Evolutionary conservation across 2,888 invertebrate genomes (phyloP).

Genomic region (Pollenia griseotomentosa): DNA sequence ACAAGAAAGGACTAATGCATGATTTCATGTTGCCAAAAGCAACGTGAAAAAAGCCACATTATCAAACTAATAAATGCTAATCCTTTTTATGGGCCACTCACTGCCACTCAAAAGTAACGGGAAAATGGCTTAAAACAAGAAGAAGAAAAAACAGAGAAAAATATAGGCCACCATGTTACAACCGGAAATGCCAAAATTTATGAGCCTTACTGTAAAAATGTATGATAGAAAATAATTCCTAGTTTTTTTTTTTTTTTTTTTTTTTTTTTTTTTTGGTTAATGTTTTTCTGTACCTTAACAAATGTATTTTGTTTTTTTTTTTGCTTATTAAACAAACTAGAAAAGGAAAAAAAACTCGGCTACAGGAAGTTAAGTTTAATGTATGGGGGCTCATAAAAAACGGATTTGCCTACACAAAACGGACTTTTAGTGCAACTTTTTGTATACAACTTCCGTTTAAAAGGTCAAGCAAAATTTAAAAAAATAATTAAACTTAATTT

Average conservation of each 20-base stretch:
- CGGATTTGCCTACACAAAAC: slow-evolving; percentile 12
- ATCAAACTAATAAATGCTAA: slow-evolving; percentile 65
- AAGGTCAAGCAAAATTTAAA: slow-evolving; percentile 74
- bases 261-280: slow-evolving; percentile 22
- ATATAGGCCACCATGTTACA: slow-evolving; percentile 57
- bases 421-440: slow-evolving; percentile 79
- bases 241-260: too few species aligned
- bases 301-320: neutral
- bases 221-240: slow-evolving; percentile 15
- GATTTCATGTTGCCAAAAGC: slow-evolving; percentile 18
- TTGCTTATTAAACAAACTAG: neutral
- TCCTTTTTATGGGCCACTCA: slow-evolving; percentile 68
- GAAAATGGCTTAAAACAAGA: neutral
- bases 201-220: slow-evolving; percentile 44
- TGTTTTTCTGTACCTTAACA: neutral
- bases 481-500: slow-evolving; percentile 72
- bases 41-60: slow-evolving; percentile 25
- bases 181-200: slow-evolving; percentile 69
- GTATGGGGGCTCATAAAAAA: slow-evolving; percentile 12
- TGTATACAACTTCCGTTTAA: slow-evolving; percentile 80
- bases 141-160: slow-evolving; percentile 30
- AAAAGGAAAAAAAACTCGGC: neutral
- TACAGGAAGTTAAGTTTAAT: slow-evolving; percentile 29
- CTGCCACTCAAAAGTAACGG: slow-evolving; percentile 37
- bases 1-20: slow-evolving; percentile 5